Percentiles rank a stretch among this genome's conserved stretches.
Evolutionary conservation across 2,113 vertebrate genomes (phyloP).

Genomic region (Tyrannus savana): DNA sequence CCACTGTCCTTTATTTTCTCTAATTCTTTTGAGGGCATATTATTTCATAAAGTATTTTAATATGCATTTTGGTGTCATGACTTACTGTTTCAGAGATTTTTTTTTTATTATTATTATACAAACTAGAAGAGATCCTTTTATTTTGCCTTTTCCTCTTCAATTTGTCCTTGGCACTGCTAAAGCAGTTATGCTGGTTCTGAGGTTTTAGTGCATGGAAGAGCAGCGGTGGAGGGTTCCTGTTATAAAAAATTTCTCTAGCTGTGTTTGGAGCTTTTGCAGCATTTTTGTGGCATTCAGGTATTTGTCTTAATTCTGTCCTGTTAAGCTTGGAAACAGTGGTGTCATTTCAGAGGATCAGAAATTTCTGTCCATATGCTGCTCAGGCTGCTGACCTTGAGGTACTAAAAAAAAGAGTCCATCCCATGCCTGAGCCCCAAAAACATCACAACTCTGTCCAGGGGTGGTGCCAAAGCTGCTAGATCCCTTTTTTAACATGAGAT

Average conservation of each 20-base stretch:
- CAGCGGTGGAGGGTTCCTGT: not conserved
- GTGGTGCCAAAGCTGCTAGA: not conserved
- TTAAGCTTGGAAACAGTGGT: not conserved
- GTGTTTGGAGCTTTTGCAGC: not conserved
- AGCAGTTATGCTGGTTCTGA: not conserved
- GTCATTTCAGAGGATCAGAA: not conserved
- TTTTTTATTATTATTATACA: not conserved
- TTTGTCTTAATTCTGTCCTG: not conserved
- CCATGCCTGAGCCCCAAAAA: not conserved
- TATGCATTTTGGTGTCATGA: not conserved
- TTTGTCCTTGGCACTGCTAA: not conserved
- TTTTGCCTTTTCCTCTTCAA: not conserved
- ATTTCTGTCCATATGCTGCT: not conserved
- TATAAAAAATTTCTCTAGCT: not conserved
- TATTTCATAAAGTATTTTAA: not conserved
- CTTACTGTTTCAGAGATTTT: not conserved
- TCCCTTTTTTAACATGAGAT: not conserved
- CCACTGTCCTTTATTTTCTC: not conserved
- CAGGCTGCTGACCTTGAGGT: not conserved
- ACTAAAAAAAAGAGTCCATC: not conserved
- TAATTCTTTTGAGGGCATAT: not conserved
- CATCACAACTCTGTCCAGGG: not conserved
- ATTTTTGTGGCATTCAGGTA: not conserved
- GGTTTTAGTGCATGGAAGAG: not conserved
- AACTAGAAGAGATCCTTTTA: not conserved